Evolutionary conservation across 2,797 vertebrate species (phyloP).

Genomic region (Prunella strophiata): DNA sequence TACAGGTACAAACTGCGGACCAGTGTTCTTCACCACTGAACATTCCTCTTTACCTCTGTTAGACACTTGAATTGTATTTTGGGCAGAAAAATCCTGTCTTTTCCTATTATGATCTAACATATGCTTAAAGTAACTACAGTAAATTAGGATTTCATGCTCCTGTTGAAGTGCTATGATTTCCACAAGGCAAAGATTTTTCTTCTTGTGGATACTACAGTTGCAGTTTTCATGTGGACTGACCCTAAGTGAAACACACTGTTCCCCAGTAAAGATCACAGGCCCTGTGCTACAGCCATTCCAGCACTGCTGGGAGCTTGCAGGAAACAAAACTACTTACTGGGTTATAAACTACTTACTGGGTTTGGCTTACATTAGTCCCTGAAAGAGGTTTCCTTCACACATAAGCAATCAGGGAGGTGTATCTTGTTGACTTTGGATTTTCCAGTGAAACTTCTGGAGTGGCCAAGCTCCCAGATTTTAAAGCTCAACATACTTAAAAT

Average conservation of each 20-base stretch:
- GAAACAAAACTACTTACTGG: neutral
- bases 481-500: neutral
- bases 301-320: neutral
- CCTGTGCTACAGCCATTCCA: accelerated
- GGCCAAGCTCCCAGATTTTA: neutral
- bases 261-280: neutral
- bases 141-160: neutral
- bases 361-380: neutral
- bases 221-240: neutral
- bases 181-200: neutral
- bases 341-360: neutral
- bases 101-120: neutral
- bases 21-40: neutral
- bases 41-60: neutral
- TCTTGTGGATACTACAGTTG: neutral
- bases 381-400: neutral
- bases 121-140: neutral
- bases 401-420: neutral
- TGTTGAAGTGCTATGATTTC: neutral
- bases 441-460: neutral
- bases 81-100: neutral
- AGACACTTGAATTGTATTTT: neutral
- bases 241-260: neutral
- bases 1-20: neutral
- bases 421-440: neutral